Evolutionary conservation across 2,888 invertebrate genomes (phyloP).

Genomic region (Idaea biselata): DNA sequence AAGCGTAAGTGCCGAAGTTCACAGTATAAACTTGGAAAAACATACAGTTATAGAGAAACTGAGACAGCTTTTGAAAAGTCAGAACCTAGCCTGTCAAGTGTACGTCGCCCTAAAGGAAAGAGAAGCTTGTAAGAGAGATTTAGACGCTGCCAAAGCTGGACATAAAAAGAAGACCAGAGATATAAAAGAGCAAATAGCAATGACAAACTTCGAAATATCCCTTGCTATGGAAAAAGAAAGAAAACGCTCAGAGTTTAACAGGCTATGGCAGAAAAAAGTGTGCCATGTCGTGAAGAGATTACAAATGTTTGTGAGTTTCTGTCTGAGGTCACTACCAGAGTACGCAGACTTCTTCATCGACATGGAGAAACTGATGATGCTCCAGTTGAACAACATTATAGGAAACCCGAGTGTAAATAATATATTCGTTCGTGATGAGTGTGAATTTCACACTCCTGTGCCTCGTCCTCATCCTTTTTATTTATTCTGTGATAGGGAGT

Average conservation of each 20-base stretch:
- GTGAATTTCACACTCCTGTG: conserved; percentile 42
- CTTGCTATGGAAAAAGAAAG: conserved; percentile 48
- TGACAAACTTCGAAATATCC: conserved; percentile 52
- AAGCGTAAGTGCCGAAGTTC: conserved; percentile 40
- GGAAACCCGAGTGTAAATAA: conserved; percentile 53
- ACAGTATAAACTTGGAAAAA: conserved; percentile 66
- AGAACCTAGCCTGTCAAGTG: conserved; percentile 66
- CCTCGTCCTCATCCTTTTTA: conserved; percentile 61
- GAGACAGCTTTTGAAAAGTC: conserved; percentile 55
- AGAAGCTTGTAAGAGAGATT: conserved; percentile 52
- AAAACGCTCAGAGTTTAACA: conserved; percentile 44
- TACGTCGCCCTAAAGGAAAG: conserved; percentile 68
- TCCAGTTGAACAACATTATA: conserved; percentile 57
- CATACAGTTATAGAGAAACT: conserved; percentile 60
- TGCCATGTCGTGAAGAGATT: conserved; percentile 65
- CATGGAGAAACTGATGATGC: conserved; percentile 66
- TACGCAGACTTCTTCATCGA: conserved; percentile 70
- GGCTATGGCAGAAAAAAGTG: conserved; percentile 62
- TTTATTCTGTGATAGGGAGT: conserved; percentile 58
- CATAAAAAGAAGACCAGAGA: conserved; percentile 51
- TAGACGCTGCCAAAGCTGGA: conserved; percentile 41
- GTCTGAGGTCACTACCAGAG: conserved; percentile 60
- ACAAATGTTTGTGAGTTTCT: conserved; percentile 63
- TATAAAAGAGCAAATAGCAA: conserved; percentile 43
- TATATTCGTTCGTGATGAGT: conserved; percentile 47